A percentile compares a stretch with the other conserved stretches of the same genome.
phyloP scores from a whole-genome alignment of 2,113 vertebrate species.

The Rhinogobius similis region DNA sequence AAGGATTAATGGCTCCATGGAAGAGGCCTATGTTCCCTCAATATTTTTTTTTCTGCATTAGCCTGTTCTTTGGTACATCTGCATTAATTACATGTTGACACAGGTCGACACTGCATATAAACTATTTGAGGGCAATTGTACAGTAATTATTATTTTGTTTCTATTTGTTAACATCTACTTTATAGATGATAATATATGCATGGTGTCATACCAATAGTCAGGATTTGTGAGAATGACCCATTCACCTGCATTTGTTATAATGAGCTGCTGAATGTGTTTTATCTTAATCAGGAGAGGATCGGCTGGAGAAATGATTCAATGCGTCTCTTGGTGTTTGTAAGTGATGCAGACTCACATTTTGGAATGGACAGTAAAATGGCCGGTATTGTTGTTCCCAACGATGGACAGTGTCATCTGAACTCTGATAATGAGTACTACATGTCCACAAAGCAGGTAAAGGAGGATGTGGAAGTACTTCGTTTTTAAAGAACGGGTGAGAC shows the following conservation, averaged over 20 bases:
- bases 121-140: no score
- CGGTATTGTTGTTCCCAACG: constrained; percentile 95
- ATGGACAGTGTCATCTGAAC: constrained; percentile 94
- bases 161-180: not conserved
- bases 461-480: not conserved
- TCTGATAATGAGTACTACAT: constrained; percentile 92
- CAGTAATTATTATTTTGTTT: no score
- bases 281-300: constrained; percentile 86
- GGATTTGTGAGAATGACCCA: not conserved
- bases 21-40: no score
- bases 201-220: not conserved
- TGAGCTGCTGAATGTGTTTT: constrained; percentile 15
- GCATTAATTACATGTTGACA: no score
- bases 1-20: no score
- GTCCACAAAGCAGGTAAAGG: constrained; percentile 85
- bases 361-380: constrained; percentile 99
- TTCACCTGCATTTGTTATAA: not conserved
- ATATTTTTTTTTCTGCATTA: no score
- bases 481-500: not conserved
- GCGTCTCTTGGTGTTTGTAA: constrained; percentile 94
- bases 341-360: constrained; percentile 94
- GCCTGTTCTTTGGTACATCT: no score
- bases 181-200: not conserved
- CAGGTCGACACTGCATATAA: no score
- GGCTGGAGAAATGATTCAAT: constrained; percentile 97